phyloP scores from a whole-genome alignment of 1,140 invertebrate species.

The Drosophila rhopaloa region DNA sequence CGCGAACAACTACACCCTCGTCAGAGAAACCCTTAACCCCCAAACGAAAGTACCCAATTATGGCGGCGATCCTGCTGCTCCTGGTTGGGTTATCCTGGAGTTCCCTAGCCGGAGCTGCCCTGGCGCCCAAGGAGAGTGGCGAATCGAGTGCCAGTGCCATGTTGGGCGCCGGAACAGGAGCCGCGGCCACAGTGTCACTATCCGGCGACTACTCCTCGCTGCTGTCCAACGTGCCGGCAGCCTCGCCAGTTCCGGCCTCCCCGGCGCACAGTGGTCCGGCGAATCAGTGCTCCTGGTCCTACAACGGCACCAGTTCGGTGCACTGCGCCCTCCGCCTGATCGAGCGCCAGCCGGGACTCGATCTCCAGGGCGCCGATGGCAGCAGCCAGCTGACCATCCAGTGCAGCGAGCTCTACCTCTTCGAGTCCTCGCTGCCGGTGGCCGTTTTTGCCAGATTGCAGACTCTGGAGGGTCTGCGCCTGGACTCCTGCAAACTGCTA shows the following conservation, averaged over 20 bases:
- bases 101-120: neutral
- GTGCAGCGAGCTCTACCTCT: constrained; percentile 91
- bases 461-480: constrained; percentile 89
- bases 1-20: constrained; percentile 24
- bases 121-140: constrained; percentile 46
- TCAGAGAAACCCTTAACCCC: constrained; percentile 10
- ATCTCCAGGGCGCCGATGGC: constrained; percentile 89
- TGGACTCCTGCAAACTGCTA: constrained; percentile 92
- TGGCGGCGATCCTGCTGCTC: constrained; percentile 35
- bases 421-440: constrained; percentile 91
- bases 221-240: constrained; percentile 25
- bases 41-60: neutral
- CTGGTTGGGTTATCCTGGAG: constrained; percentile 30
- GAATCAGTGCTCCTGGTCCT: constrained; percentile 87
- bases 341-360: constrained; percentile 87
- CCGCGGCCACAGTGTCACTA: constrained; percentile 54
- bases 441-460: constrained; percentile 90
- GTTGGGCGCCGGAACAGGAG: constrained; percentile 57
- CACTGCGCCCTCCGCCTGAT: constrained; percentile 89
- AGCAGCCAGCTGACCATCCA: constrained; percentile 88
- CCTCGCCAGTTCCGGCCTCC: constrained; percentile 16
- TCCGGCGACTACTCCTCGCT: constrained; percentile 64
- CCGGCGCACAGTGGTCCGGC: constrained; percentile 45
- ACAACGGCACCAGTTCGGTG: constrained; percentile 87
- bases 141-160: constrained; percentile 60